A percentile compares a stretch with the other conserved stretches of the same genome.
Conservation (phyloP, 2,888 invertebrate species). For the Campaea margaritaria region DNA sequence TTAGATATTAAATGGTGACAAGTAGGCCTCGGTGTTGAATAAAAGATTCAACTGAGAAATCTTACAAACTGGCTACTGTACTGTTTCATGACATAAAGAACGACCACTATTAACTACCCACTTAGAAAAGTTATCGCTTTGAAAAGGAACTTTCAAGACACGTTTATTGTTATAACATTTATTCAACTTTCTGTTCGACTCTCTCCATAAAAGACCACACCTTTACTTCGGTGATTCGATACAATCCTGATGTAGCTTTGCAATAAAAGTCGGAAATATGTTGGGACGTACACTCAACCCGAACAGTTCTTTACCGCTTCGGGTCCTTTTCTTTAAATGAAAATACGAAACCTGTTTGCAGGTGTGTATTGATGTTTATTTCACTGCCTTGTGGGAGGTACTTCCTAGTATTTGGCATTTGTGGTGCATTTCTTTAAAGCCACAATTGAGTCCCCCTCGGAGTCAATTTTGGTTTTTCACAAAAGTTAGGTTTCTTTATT, state of each 20-base stretch:
- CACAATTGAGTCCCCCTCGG: no score
- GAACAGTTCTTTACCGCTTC: constrained; percentile 34
- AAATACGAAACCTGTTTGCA: constrained; percentile 20
- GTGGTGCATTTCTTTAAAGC: no score
- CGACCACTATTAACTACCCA: no score
- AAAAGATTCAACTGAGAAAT: no score
- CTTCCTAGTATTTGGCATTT: not conserved
- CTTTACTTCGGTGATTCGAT: constrained; percentile 49
- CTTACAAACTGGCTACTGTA: no score
- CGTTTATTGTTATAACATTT: not conserved
- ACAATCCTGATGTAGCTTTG: constrained; percentile 54
- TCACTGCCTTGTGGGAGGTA: not conserved
- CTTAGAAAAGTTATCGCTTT: no score
- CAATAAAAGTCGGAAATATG: constrained; percentile 59
- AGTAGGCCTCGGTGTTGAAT: no score
- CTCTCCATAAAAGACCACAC: constrained; percentile 33
- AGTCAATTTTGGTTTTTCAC: no score
- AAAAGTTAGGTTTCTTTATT: no score
- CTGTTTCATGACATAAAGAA: no score
- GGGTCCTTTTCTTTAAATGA: constrained; percentile 15
- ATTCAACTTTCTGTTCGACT: not conserved
- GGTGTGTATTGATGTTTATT: constrained; percentile 5
- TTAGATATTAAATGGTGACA: no score
- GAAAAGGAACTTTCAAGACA: no score
- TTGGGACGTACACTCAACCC: constrained; percentile 41